These are phyloP conservation scores for Temnothorax unifasciatus DNA, from an alignment of 2,888 invertebrate species.

Conservation along the genomic window DNA sequence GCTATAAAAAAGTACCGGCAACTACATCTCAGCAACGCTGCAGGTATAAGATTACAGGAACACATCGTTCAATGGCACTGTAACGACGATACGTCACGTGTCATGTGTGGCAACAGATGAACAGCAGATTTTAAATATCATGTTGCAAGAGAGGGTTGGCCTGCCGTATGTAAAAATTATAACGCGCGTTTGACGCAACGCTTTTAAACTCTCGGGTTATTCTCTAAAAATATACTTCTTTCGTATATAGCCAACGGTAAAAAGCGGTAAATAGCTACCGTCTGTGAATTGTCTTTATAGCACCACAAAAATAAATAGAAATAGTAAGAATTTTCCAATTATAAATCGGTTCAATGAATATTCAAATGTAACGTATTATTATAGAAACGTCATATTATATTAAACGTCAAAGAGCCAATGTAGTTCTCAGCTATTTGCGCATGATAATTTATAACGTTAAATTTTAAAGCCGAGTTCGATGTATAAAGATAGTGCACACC, in stretches of 20 bases:
- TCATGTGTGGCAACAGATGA: constrained; percentile 73
- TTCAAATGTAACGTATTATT: constrained; percentile 1
- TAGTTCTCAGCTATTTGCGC: constrained; percentile 5
- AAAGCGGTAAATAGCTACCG: neutral
- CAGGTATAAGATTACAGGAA: constrained; percentile 74
- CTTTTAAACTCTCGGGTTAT: constrained; percentile 14
- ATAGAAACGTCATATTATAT: constrained; percentile 13
- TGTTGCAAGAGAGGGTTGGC: constrained; percentile 70
- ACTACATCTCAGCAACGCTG: constrained; percentile 44
- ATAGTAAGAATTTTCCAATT: neutral
- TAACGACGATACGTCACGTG: constrained; percentile 65
- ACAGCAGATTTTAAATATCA: constrained; percentile 74
- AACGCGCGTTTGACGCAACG: constrained; percentile 5
- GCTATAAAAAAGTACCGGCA: constrained; percentile 38
- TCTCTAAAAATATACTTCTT: neutral
- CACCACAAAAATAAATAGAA: neutral
- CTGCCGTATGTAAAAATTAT: constrained; percentile 36
- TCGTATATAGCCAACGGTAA: neutral
- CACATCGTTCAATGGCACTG: constrained; percentile 67
- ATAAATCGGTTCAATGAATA: neutral
- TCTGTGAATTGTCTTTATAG: neutral
- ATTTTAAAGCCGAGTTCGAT: constrained; percentile 27
- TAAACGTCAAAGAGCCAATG: neutral
- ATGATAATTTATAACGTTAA: constrained; percentile 29
- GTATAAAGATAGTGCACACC: constrained; percentile 28